These are phyloP conservation scores for Thymelicus acteon DNA, from an alignment of 2,888 invertebrate genomes.

Conservation along the genomic window DNA sequence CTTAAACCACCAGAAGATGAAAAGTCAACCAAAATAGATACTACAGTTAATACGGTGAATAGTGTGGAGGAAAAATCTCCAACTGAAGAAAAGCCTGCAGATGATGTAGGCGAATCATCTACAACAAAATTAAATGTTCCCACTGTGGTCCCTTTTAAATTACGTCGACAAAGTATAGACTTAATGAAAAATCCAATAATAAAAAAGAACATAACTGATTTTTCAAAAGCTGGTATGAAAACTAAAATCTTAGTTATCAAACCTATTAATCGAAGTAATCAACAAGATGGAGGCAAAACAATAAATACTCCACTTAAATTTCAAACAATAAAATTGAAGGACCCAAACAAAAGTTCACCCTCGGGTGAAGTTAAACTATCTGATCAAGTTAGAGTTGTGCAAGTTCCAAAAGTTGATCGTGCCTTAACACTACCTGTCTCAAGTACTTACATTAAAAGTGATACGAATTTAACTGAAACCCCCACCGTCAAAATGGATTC, in stretches of 20 bases:
- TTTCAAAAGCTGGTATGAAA: conserved; percentile 76
- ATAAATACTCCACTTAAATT: conserved; percentile 66
- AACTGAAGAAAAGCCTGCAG: conserved; percentile 1
- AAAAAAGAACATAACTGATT: conserved; percentile 73
- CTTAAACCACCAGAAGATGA: conserved; percentile 15
- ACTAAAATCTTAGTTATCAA: conserved; percentile 79
- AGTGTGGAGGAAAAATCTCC: conserved; percentile 6
- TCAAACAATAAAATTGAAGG: conserved; percentile 89
- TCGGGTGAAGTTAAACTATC: conserved; percentile 59
- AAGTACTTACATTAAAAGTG: conserved; percentile 44
- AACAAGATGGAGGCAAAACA: conserved; percentile 55
- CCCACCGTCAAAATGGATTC: conserved; percentile 39
- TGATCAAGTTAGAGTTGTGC: conserved; percentile 73
- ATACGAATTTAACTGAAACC: conserved; percentile 25
- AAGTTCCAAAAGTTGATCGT: conserved; percentile 73
- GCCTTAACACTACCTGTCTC: conserved; percentile 49
- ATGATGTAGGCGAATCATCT: conserved; percentile 43
- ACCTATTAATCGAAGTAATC: conserved; percentile 70
- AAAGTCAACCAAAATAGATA: background rate
- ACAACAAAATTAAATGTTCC: conserved; percentile 54
- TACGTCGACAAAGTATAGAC: conserved; percentile 71
- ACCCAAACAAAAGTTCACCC: conserved; percentile 59
- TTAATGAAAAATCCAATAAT: conserved; percentile 75
- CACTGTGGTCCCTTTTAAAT: conserved; percentile 66
- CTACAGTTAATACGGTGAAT: background rate